phyloP scores from a whole-genome alignment of 1,140 invertebrate species.

The Temnothorax longispinosus region DNA sequence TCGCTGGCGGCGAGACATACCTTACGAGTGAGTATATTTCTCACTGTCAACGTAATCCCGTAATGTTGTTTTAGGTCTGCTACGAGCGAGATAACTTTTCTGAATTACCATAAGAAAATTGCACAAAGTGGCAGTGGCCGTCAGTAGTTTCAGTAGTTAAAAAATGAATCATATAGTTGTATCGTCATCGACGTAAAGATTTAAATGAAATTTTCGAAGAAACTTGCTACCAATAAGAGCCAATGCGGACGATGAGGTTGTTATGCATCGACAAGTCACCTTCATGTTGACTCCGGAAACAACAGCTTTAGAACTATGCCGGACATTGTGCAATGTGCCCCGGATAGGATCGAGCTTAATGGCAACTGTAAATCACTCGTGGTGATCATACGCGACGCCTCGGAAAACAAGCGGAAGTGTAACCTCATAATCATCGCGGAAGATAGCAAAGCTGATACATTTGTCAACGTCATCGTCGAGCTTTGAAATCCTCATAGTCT shows the following conservation, averaged over 20 bases:
- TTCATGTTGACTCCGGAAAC: conserved; percentile 11
- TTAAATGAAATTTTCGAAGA: neutral
- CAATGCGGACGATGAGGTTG: neutral
- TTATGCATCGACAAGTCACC: conserved; percentile 3
- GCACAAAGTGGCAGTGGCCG: too few relatives aligned
- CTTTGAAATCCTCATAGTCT: neutral
- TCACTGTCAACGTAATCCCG: conserved; percentile 19
- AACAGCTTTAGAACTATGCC: conserved; percentile 20
- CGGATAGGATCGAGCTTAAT: conserved; percentile 32
- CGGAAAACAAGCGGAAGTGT: conserved; percentile 43
- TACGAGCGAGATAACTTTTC: conserved; percentile 5
- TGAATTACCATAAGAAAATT: neutral
- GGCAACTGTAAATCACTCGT: conserved; percentile 35
- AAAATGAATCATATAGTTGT: neutral
- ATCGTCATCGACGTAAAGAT: neutral
- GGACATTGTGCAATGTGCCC: conserved; percentile 5
- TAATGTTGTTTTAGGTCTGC: neutral
- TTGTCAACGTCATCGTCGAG: conserved; percentile 35
- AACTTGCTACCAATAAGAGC: neutral
- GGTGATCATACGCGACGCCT: conserved; percentile 21
- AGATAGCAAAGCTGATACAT: conserved; percentile 27
- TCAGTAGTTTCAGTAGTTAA: neutral
- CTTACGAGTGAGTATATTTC: neutral
- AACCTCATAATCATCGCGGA: conserved; percentile 50
- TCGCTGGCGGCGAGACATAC: neutral